Percentiles rank a stretch among this genome's conserved stretches.
Evolutionary conservation across 1,140 invertebrate genomes (phyloP).

Genomic region (Lepidostoma basale): DNA sequence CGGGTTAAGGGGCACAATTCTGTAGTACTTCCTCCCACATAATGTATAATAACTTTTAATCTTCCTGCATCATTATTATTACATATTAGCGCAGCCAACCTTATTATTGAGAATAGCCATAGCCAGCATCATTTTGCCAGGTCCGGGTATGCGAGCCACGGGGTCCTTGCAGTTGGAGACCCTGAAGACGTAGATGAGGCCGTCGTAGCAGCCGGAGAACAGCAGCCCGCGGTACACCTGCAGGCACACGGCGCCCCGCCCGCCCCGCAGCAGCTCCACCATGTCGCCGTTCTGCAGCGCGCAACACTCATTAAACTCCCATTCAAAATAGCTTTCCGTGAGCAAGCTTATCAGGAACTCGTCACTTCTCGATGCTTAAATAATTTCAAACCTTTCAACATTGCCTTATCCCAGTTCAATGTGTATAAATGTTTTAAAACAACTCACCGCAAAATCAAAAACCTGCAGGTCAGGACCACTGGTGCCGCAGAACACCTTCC

Average conservation of each 20-base stretch:
- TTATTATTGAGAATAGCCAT: constrained; percentile 67
- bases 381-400: too few species aligned
- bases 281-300: constrained; percentile 63
- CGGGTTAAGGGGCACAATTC: too few species aligned
- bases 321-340: too few species aligned
- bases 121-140: constrained; percentile 69
- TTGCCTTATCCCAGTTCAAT: background rate
- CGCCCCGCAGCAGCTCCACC: constrained; percentile 62
- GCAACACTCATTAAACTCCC: background rate
- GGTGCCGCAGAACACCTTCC: constrained; percentile 71
- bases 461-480: constrained; percentile 69
- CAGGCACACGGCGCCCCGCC: constrained; percentile 71
- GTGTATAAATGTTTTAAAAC: background rate
- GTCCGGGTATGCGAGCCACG: constrained; percentile 65
- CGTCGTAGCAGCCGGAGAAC: constrained; percentile 73
- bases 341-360: too few species aligned
- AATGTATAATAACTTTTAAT: background rate
- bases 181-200: constrained; percentile 72
- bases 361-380: too few species aligned
- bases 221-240: constrained; percentile 63
- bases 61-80: background rate
- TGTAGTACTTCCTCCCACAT: background rate
- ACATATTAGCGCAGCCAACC: constrained; percentile 51
- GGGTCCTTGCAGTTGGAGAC: constrained; percentile 55
- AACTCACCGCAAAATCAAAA: constrained; percentile 69